phyloP scores from a whole-genome alignment of 2,113 vertebrate species.

The Terrapene triunguis region DNA sequence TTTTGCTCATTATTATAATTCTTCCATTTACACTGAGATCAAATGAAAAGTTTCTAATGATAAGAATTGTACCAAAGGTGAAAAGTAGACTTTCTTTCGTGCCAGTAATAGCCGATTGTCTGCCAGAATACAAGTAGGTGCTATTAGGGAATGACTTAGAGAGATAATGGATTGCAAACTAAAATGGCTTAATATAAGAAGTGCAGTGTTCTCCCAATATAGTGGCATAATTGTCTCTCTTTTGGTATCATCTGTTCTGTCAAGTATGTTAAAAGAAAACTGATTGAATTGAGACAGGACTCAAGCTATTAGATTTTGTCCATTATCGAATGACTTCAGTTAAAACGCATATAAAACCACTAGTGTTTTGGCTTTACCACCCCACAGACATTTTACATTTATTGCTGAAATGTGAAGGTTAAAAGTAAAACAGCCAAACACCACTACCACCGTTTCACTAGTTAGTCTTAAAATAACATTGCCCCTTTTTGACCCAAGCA shows the following conservation, averaged over 20 bases:
- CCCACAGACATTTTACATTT: neutral
- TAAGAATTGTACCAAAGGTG: neutral
- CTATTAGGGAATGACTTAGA: neutral
- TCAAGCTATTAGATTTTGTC: neutral
- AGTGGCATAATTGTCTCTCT: neutral
- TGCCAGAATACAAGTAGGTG: neutral
- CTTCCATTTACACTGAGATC: neutral
- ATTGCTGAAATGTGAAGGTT: neutral
- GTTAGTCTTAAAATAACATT: neutral
- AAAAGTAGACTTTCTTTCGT: neutral
- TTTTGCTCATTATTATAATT: neutral
- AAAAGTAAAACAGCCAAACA: neutral
- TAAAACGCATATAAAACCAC: neutral
- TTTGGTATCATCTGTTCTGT: neutral
- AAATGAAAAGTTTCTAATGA: neutral
- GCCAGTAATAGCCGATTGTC: neutral
- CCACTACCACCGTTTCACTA: neutral
- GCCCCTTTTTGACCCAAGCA: neutral
- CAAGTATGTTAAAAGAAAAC: neutral
- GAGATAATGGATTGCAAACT: neutral
- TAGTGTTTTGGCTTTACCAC: rapidly evolving
- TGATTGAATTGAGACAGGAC: neutral
- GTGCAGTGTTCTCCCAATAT: neutral
- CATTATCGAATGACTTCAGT: neutral
- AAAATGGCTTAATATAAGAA: neutral